These are phyloP conservation scores for Chelidonichthys spinosus DNA, from an alignment of 2,797 vertebrate species.

Conservation along the genomic window DNA sequence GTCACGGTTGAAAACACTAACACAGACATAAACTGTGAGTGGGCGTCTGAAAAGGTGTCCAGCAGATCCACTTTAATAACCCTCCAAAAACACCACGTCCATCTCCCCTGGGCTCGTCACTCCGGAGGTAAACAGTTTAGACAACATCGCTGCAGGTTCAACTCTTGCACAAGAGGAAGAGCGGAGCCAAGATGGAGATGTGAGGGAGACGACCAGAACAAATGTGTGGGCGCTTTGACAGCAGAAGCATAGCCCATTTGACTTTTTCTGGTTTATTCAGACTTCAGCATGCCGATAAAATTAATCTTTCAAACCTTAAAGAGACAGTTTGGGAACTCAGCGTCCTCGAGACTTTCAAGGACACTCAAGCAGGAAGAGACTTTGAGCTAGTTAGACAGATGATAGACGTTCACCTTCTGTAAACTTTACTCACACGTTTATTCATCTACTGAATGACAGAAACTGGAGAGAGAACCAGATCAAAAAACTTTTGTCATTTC, in stretches of 20 bases:
- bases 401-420: too few relatives aligned
- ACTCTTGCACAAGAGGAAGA: not conserved
- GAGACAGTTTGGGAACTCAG: not conserved
- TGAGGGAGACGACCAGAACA: conserved; percentile 8
- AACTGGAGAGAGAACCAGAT: too few relatives aligned
- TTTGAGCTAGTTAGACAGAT: not conserved
- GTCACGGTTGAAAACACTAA: conserved; percentile 11
- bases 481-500: too few relatives aligned
- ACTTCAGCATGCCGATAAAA: not conserved
- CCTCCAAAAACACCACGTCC: not conserved
- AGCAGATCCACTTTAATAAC: not conserved
- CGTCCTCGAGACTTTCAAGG: not conserved
- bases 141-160: not conserved
- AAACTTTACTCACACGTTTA: too few relatives aligned
- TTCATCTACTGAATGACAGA: too few relatives aligned
- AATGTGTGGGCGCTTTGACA: not conserved
- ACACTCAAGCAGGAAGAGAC: not conserved
- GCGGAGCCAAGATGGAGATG: not conserved
- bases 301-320: conserved; percentile 18
- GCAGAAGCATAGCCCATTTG: not conserved
- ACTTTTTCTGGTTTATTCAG: not conserved
- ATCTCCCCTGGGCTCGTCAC: too few relatives aligned
- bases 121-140: not conserved
- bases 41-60: not conserved
- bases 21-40: conserved; percentile 14